Evolutionary conservation across 2,888 invertebrate genomes (phyloP), one percentile per base, ranked within the genome.

Genomic region (Drosophila austrosaltans): DNA sequence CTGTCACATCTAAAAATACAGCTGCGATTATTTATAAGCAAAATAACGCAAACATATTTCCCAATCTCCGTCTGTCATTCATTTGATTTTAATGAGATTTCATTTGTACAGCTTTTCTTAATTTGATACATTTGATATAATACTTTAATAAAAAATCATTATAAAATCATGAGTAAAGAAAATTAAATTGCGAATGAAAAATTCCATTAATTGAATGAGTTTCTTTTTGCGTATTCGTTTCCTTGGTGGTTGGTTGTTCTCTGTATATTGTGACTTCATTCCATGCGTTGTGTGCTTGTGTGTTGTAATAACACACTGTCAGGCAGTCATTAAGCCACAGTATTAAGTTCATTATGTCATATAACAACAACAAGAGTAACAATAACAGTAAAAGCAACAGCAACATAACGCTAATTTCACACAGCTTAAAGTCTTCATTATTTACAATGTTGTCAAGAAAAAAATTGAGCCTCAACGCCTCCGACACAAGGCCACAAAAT

Each of bases 381-480:
- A 54, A 57, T 20, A 62, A 57, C 39, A 68, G 59, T 54, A 69
- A 48, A 48, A 48, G 22, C 25, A 10, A 48, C 25, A 48, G 53
- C 67, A 63, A 75, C 69, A 66, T 64, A 42, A 81, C 84, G 89
- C 88, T 85, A 89, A 85, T 85, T 85, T 88, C 69, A 16, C 72
- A 77, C 66, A 74, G 87, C 89, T 89, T 86, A 89, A 86, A 88
- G 89, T 86, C 85, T 89, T 89, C 81, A 82, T 86, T 89, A 89
- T 81, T 85, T 82, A 88, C 82, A 87, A 82, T 72, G 84, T 57
- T 64, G 66, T 66, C 81, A 74, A 75, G 81, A 82, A 78, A 86
- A 82, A 82, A 84, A 73, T 76, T 78, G 82, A 83, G 87, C 81
- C 81, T 48, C 25, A 71, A 69, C 72, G 81, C 67, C 87, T 75